Conservation (phyloP, 2,888 invertebrate species). For the Spicauda simplicius region DNA sequence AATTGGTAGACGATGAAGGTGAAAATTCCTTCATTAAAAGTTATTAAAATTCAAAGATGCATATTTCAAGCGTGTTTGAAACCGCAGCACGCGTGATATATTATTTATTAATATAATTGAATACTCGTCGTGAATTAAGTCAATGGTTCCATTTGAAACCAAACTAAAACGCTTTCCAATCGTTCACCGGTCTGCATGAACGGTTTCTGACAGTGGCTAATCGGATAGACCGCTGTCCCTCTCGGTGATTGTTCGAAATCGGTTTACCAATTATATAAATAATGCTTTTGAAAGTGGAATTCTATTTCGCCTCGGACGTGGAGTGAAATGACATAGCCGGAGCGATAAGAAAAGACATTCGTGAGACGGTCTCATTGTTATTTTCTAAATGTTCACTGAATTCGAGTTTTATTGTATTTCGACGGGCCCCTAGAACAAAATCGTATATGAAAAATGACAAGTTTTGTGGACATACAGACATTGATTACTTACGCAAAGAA, state of each 20-base stretch:
- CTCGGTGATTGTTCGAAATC: slow-evolving; percentile 20
- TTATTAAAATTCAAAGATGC: too few species aligned
- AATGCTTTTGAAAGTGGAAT: slow-evolving; percentile 11
- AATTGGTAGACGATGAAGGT: too few species aligned
- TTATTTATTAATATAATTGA: too few species aligned
- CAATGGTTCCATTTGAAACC: neutral
- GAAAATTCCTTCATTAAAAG: too few species aligned
- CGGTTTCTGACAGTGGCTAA: slow-evolving; percentile 15
- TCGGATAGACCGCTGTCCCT: slow-evolving; percentile 18
- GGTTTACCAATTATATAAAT: slow-evolving; percentile 24
- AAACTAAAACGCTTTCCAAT: neutral
- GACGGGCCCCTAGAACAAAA: too few species aligned
- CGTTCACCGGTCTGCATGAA: slow-evolving; percentile 11
- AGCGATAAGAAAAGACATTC: slow-evolving; percentile 6
- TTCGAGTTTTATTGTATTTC: too few species aligned
- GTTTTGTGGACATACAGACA: too few species aligned
- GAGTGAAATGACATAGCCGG: neutral
- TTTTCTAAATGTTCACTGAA: neutral
- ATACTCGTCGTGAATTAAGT: too few species aligned
- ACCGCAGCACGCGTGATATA: too few species aligned
- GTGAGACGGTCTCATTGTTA: neutral
- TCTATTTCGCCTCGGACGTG: neutral
- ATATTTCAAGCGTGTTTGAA: too few species aligned
- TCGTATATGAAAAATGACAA: too few species aligned
- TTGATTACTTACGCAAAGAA: too few species aligned